Conservation (phyloP, 2,113 vertebrate species). For the Pitta sordida region DNA sequence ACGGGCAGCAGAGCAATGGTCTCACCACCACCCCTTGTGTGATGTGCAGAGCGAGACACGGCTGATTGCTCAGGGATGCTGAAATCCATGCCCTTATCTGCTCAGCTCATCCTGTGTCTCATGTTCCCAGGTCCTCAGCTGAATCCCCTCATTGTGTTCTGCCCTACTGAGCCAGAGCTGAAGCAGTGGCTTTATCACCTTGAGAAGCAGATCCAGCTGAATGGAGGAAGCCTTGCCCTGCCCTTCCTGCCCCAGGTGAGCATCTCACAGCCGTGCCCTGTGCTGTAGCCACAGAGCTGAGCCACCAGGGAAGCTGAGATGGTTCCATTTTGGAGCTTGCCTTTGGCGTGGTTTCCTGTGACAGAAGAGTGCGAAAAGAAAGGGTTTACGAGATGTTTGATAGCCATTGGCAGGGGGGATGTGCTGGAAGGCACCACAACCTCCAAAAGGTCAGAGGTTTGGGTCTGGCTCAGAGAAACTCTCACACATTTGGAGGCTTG, state of each 20-base stretch:
- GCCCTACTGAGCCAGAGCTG: constrained; percentile 81
- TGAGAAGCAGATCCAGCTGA: constrained; percentile 86
- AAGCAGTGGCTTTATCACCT: constrained; percentile 88
- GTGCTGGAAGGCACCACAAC: neutral
- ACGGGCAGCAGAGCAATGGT: neutral
- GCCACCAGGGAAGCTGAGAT: fast-evolving
- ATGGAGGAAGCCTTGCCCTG: constrained; percentile 67
- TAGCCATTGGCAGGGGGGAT: fast-evolving
- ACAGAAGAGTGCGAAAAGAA: neutral
- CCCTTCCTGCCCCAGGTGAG: constrained; percentile 65
- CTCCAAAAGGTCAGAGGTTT: neutral
- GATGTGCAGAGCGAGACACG: neutral
- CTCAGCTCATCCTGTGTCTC: neutral
- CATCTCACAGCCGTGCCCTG: neutral
- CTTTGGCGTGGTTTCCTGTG: neutral
- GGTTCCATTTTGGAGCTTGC: neutral
- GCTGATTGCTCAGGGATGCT: neutral
- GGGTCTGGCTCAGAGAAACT: neutral
- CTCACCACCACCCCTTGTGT: neutral
- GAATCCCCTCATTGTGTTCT: constrained; percentile 88
- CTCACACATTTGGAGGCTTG: neutral
- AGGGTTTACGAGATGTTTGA: neutral
- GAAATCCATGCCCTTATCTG: neutral
- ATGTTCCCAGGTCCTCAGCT: constrained; percentile 81
- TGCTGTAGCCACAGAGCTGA: neutral